These are phyloP conservation scores for Campaea margaritaria DNA, from an alignment of 2,888 invertebrate genomes.

Conservation along the genomic window DNA sequence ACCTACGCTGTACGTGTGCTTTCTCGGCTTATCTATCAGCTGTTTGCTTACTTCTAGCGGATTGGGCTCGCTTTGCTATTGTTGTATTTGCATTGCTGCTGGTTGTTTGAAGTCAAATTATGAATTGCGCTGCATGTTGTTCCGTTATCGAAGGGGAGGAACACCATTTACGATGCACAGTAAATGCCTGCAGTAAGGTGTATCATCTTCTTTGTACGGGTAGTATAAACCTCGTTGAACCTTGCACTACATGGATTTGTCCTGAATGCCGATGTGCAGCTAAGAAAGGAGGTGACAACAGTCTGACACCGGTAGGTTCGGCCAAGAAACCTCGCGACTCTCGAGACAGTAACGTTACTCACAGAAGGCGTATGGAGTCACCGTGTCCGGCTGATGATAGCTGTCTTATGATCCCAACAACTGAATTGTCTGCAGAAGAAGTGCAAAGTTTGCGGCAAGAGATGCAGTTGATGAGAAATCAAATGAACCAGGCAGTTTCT, in stretches of 20 bases:
- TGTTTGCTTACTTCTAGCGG: too few relatives aligned
- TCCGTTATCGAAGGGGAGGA: neutral
- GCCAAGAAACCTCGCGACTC: neutral
- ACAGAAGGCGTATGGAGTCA: neutral
- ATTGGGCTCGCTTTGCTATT: neutral
- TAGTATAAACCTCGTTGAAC: neutral
- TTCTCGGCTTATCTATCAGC: too few relatives aligned
- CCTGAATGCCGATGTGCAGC: neutral
- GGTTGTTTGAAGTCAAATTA: neutral
- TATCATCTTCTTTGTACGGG: conserved; percentile 3
- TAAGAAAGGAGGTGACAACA: conserved; percentile 13
- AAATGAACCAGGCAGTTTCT: too few relatives aligned
- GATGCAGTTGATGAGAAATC: too few relatives aligned
- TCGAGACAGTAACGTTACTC: neutral
- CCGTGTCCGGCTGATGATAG: neutral
- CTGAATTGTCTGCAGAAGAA: too few relatives aligned
- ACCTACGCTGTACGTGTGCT: too few relatives aligned
- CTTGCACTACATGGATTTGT: neutral
- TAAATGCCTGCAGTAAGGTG: neutral
- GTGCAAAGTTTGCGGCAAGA: too few relatives aligned
- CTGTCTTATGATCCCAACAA: neutral
- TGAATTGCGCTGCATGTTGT: conserved; percentile 1
- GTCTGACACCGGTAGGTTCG: conserved; percentile 10
- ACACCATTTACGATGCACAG: neutral
- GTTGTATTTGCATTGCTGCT: neutral